Percentiles rank a stretch among this genome's conserved stretches.
Conservation (phyloP, 2,888 invertebrate species). For the Acrocera orbiculus region DNA sequence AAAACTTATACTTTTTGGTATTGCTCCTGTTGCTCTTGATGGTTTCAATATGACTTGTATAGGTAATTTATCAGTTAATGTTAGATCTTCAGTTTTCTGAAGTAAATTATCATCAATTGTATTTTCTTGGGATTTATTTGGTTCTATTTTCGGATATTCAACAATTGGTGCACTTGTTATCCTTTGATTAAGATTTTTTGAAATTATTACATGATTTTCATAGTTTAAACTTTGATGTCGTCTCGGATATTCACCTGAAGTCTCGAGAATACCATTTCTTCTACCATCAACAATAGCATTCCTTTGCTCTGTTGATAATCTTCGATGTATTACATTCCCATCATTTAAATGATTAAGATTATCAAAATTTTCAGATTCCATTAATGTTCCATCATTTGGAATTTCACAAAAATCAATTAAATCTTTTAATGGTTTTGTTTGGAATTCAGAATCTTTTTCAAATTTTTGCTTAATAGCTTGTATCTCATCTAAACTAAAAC, state of each 20-base stretch:
- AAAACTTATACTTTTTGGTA: conserved; percentile 82
- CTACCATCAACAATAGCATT: conserved; percentile 26
- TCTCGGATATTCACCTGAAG: conserved; percentile 11
- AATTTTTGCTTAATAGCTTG: conserved; percentile 9
- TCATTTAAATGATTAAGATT: conserved; percentile 13
- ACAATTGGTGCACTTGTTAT: conserved; percentile 15
- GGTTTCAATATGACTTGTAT: conserved; percentile 24
- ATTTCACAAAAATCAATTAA: conserved; percentile 28
- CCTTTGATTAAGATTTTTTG: conserved; percentile 14
- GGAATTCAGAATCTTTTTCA: conserved; percentile 14
- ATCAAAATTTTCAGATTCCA: conserved; percentile 8
- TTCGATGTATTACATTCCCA: conserved; percentile 23
- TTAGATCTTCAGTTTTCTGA: conserved; percentile 22
- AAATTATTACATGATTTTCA: conserved; percentile 30
- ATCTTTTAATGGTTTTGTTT: conserved; percentile 16
- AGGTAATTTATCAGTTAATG: conserved; percentile 14
- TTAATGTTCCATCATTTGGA: conserved; percentile 16
- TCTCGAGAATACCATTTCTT: conserved; percentile 27
- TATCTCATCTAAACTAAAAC: conserved; percentile 25
- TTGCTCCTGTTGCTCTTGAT: conserved; percentile 56
- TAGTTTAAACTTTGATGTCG: conserved; percentile 29
- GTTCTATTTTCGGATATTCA: conserved; percentile 12
- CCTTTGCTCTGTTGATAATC: conserved; percentile 25
- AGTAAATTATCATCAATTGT: conserved; percentile 18
- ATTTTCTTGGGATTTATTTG: conserved; percentile 13